Conservation (phyloP, 2,888 invertebrate genomes). For the Halictus quadricinctus region DNA sequence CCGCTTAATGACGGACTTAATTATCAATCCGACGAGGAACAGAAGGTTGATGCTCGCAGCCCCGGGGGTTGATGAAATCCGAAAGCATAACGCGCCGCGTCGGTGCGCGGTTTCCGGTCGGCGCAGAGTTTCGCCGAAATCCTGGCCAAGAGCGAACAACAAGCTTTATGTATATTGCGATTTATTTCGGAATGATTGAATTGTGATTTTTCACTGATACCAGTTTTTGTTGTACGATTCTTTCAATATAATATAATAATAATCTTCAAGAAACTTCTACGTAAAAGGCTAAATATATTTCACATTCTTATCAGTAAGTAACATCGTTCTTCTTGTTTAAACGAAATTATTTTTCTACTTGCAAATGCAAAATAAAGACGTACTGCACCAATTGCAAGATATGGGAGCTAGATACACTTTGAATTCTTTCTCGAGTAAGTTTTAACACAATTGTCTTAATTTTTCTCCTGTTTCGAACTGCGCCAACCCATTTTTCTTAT, state of each 20-base stretch:
- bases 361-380: neutral
- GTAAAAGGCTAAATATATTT: no score
- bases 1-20: slow-evolving; percentile 26
- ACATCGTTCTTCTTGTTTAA: no score
- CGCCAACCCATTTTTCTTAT: neutral
- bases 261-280: no score
- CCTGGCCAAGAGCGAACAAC: neutral
- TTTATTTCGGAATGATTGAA: neutral
- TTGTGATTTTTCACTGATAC: no score
- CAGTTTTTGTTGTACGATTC: no score
- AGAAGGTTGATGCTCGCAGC: slow-evolving; percentile 15
- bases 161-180: neutral
- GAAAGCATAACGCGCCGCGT: neutral
- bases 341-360: neutral
- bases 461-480: no score
- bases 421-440: no score
- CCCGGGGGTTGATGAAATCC: slow-evolving; percentile 14
- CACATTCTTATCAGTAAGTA: no score
- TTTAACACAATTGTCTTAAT: no score
- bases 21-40: slow-evolving; percentile 10
- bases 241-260: no score
- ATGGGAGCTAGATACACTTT: no score
- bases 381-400: no score
- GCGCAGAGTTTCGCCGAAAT: neutral
- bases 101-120: neutral